A percentile compares a stretch with the other conserved stretches of the same genome.
These are phyloP conservation scores for Daboia siamensis DNA, from an alignment of 2,113 vertebrate species.

Conservation along the genomic window DNA sequence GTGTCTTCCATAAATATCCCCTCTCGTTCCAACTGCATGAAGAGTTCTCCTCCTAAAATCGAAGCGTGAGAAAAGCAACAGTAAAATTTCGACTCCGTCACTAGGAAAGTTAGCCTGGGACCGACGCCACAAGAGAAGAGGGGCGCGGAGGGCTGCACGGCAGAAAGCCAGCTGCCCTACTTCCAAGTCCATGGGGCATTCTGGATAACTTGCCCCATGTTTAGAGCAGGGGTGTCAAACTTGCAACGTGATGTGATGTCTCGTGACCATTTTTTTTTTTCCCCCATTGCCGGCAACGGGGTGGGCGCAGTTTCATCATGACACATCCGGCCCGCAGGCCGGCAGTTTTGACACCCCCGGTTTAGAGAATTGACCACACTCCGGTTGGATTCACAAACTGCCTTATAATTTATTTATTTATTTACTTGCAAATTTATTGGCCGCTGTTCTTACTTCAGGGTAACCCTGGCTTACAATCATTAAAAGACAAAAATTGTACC, in stretches of 20 bases:
- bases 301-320: no score
- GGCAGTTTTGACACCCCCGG: no score
- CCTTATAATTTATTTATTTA: neutral
- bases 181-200: neutral
- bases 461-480: no score
- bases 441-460: no score
- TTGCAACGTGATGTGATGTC: no score
- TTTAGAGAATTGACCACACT: neutral
- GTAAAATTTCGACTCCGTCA: slow-evolving; percentile 21
- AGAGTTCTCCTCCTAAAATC: slow-evolving; percentile 91
- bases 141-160: neutral
- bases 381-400: no score
- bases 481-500: no score
- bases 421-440: no score
- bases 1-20: slow-evolving; percentile 99
- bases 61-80: slow-evolving; percentile 23
- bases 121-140: neutral
- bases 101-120: neutral
- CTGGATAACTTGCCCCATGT: neutral
- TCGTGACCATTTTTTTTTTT: no score
- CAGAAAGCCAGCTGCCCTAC: neutral
- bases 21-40: slow-evolving; percentile 97
- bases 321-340: no score
- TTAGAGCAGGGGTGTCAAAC: neutral
- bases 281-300: no score